Conservation (phyloP, 2,113 vertebrate species). For the Misgurnus anguillicaudatus region DNA sequence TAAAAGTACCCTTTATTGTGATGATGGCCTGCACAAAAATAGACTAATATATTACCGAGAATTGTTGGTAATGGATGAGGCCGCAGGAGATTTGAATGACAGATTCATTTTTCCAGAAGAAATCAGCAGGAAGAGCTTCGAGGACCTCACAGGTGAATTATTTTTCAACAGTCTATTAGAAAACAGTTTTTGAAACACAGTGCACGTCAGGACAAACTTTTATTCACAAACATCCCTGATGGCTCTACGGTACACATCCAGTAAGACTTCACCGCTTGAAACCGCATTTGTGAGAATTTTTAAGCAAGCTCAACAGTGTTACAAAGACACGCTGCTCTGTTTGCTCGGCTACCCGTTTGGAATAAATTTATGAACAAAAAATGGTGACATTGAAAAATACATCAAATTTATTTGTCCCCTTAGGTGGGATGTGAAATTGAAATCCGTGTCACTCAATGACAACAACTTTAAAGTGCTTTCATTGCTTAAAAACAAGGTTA, state of each 20-base stretch:
- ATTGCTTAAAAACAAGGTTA: too few relatives aligned
- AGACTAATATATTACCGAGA: not conserved
- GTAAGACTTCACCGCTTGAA: not conserved
- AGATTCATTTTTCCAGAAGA: constrained; percentile 64
- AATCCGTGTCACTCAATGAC: not conserved
- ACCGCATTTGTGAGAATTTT: not conserved
- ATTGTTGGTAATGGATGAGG: constrained; percentile 55
- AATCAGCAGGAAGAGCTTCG: constrained; percentile 4
- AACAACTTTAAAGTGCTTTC: too few relatives aligned
- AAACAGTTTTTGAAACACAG: constrained; percentile 9
- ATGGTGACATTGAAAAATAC: constrained; percentile 45
- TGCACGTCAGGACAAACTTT: constrained; percentile 1
- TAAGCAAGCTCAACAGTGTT: not conserved
- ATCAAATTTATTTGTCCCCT: constrained; percentile 12
- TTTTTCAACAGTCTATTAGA: constrained; percentile 13
- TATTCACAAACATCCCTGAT: constrained; percentile 26
- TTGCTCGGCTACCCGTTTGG: not conserved
- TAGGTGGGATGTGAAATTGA: constrained; percentile 20
- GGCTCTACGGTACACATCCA: not conserved
- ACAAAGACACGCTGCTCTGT: not conserved
- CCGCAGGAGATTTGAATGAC: constrained; percentile 59
- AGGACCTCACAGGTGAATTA: not conserved
- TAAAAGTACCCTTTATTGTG: too few relatives aligned
- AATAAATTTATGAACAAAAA: constrained; percentile 9
- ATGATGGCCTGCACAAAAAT: too few relatives aligned